These are phyloP conservation scores for Thecocarcelia acutangulata DNA, from an alignment of 2,888 invertebrate species.

Conservation along the genomic window DNA sequence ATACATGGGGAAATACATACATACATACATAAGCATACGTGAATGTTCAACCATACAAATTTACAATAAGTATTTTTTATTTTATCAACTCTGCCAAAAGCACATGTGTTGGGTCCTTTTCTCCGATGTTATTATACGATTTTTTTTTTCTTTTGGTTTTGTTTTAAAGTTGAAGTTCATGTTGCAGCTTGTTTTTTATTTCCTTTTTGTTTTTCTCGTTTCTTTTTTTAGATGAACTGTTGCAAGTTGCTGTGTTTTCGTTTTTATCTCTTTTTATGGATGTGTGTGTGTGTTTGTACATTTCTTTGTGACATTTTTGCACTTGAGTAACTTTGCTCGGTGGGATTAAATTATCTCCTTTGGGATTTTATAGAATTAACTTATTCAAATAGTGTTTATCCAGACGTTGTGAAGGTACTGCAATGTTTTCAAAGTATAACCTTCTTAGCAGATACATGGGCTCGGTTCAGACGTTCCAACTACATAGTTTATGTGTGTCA, in stretches of 20 bases:
- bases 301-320: conserved; percentile 79
- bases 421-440: conserved; percentile 19
- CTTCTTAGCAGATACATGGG: conserved; percentile 43
- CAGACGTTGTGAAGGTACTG: conserved; percentile 62
- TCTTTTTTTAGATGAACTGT: conserved; percentile 21
- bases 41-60: neutral
- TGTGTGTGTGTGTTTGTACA: conserved; percentile 59
- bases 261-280: conserved; percentile 66
- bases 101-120: conserved; percentile 55
- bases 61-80: conserved; percentile 12
- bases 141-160: conserved; percentile 10
- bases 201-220: neutral
- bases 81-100: conserved; percentile 51
- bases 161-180: conserved; percentile 24
- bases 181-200: conserved; percentile 8
- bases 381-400: conserved; percentile 70
- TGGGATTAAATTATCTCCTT: conserved; percentile 80
- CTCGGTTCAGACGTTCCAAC: too few relatives aligned
- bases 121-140: neutral
- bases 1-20: neutral
- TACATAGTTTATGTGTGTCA: too few relatives aligned
- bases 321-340: conserved; percentile 80
- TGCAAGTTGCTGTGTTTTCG: conserved; percentile 20
- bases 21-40: neutral
- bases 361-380: conserved; percentile 79